Conservation (phyloP, 2,113 vertebrate genomes). For the Carollia perspicillata region DNA sequence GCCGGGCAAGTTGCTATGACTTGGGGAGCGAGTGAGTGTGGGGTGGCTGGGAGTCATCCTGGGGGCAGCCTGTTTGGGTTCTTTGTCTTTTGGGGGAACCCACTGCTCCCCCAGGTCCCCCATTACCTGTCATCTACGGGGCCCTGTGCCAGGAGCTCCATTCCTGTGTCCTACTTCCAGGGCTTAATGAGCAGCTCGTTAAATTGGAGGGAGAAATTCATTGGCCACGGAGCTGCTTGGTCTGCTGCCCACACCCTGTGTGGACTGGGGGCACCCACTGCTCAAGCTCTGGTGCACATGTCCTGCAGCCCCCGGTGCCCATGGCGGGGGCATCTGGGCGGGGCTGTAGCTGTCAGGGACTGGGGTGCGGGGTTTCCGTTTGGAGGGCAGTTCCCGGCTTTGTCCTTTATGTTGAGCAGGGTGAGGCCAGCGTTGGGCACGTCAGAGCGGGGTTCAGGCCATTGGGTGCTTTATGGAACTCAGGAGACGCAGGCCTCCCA, state of each 20-base stretch:
- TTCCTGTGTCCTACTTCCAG: constrained; percentile 30
- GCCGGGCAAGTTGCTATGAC: not conserved
- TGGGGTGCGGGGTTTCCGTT: constrained; percentile 19
- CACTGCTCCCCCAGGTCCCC: not conserved
- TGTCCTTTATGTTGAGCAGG: not conserved
- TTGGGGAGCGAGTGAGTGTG: not conserved
- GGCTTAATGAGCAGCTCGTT: constrained; percentile 46
- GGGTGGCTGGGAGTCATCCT: not conserved
- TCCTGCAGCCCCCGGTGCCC: not conserved
- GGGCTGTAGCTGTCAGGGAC: not conserved
- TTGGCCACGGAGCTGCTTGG: constrained; percentile 54
- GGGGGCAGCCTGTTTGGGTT: not conserved
- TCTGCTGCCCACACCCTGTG: constrained; percentile 41
- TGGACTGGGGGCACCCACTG: constrained; percentile 4
- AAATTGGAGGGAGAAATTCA: constrained; percentile 22
- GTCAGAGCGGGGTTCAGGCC: not conserved
- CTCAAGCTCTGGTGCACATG: not conserved
- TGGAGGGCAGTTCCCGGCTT: not conserved
- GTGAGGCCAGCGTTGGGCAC: not conserved
- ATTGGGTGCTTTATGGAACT: not conserved
- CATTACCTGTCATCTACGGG: not conserved
- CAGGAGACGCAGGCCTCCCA: not conserved
- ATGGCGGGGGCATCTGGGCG: not conserved
- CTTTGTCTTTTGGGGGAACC: not conserved
- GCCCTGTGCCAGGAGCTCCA: not conserved